Evolutionary conservation across 2,797 vertebrate genomes (phyloP).

Genomic region (Liasis olivaceus): DNA sequence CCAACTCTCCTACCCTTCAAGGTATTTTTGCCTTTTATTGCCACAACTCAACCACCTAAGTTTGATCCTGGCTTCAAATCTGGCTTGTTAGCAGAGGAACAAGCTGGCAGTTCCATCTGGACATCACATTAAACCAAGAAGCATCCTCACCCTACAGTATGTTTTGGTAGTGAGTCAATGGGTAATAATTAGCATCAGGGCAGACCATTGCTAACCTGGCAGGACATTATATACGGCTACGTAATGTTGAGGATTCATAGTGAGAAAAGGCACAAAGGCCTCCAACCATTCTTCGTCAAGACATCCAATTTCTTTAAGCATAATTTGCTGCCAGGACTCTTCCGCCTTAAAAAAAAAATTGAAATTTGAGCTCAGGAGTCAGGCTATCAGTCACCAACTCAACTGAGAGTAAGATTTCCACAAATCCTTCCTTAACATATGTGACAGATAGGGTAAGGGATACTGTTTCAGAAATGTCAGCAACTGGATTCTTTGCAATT

Average conservation of each 20-base stretch:
- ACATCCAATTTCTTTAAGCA: neutral
- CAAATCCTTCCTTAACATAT: no score
- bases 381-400: no score
- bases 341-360: no score
- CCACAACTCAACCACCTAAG: no score
- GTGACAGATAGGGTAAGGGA: no score
- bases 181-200: neutral
- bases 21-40: no score
- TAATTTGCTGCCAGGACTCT: neutral
- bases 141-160: neutral
- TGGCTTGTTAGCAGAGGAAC: neutral
- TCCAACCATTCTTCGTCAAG: neutral
- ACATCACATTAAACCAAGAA: neutral
- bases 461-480: no score
- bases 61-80: no score
- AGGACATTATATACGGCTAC: neutral
- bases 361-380: no score
- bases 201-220: neutral
- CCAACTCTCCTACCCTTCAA: no score
- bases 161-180: neutral
- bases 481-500: no score
- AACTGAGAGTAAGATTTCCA: no score
- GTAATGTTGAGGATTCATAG: neutral
- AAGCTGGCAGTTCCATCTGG: neutral
- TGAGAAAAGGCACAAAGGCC: neutral